Evolutionary conservation across 2,888 invertebrate genomes (phyloP).

Genomic region (Drosophila peninsularis): DNA sequence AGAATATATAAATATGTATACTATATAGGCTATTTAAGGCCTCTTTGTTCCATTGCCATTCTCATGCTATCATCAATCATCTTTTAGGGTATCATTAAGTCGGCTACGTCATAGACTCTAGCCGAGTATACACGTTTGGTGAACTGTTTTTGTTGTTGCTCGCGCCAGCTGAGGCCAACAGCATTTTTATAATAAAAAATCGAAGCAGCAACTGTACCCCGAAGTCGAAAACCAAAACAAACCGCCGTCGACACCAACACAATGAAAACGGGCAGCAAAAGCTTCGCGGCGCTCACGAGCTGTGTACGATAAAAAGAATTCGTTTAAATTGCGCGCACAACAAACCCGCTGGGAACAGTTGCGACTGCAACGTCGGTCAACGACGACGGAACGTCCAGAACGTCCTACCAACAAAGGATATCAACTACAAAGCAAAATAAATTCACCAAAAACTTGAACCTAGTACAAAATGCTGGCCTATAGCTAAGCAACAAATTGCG

Average conservation of each 20-base stretch:
- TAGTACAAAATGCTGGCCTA: constrained; percentile 60
- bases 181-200: constrained; percentile 70
- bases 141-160: constrained; percentile 41
- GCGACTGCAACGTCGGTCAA: constrained; percentile 71
- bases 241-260: constrained; percentile 56
- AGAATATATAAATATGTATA: too few species aligned
- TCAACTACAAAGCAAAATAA: constrained; percentile 17
- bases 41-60: neutral
- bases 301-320: constrained; percentile 75
- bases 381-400: constrained; percentile 58
- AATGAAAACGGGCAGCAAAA: constrained; percentile 53
- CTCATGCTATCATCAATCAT: constrained; percentile 13
- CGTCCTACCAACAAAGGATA: constrained; percentile 49
- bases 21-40: too few species aligned
- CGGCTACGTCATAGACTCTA: constrained; percentile 10
- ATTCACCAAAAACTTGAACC: constrained; percentile 8
- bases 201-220: constrained; percentile 72
- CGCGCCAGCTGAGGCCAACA: constrained; percentile 65
- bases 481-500: constrained; percentile 54
- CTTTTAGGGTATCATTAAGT: constrained; percentile 26
- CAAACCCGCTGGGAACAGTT: constrained; percentile 68
- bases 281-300: constrained; percentile 51
- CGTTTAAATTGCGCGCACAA: constrained; percentile 76
- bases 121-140: constrained; percentile 32
- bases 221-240: constrained; percentile 69